Conservation (phyloP, 2,113 vertebrate genomes). For the Gopherus evgoodei region DNA sequence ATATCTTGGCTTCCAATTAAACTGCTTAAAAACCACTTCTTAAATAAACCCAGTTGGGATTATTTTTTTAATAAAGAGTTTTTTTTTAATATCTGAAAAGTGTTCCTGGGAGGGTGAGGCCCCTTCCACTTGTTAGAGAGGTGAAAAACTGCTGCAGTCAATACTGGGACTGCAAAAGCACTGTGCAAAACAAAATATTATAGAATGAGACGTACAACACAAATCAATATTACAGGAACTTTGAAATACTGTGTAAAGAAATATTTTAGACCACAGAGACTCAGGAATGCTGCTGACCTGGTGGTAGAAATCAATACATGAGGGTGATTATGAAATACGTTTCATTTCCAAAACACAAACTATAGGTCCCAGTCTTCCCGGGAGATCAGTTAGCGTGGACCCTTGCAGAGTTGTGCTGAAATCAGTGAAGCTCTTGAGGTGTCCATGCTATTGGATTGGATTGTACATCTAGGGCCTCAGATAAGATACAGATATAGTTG, state of each 20-base stretch:
- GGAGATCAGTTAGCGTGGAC: not conserved
- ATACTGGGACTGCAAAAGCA: conserved; percentile 19
- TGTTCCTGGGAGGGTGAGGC: not conserved
- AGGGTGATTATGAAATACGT: conserved; percentile 9
- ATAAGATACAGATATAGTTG: not conserved
- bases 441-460: not conserved
- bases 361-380: conserved; percentile 1
- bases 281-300: conserved; percentile 49
- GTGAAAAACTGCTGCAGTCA: not conserved
- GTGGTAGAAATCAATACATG: conserved; percentile 35
- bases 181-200: conserved; percentile 25
- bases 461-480: not conserved
- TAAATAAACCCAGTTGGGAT: not conserved
- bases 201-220: not conserved
- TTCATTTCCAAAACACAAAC: conserved; percentile 14
- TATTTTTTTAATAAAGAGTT: not conserved
- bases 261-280: conserved; percentile 41
- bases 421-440: conserved; percentile 12
- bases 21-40: not conserved
- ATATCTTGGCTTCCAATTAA: accelerated
- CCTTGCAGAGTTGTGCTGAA: not conserved
- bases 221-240: conserved; percentile 41
- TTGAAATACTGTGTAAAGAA: conserved; percentile 45
- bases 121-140: not conserved
- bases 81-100: not conserved